Percentiles rank a stretch among this genome's conserved stretches.
Evolutionary conservation across 2,888 invertebrate species (phyloP).

Genomic region (Agrochola litura): DNA sequence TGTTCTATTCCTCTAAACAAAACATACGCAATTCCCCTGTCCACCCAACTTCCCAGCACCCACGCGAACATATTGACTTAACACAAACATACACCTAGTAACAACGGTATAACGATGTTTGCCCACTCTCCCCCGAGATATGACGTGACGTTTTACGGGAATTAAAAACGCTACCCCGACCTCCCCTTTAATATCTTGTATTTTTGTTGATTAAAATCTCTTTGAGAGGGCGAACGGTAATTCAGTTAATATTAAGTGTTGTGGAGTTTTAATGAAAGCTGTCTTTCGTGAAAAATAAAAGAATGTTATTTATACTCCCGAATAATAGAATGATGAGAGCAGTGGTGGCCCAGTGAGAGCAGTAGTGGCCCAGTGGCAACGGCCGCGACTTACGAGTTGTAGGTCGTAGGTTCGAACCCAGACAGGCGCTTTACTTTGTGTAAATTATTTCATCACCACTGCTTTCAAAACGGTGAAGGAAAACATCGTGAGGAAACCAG

Average conservation of each 20-base stretch:
- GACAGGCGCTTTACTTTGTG: no score
- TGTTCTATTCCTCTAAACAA: constrained; percentile 2
- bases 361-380: no score
- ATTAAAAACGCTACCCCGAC: constrained; percentile 80
- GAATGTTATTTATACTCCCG: no score
- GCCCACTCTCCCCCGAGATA: constrained; percentile 85
- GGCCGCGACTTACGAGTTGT: no score
- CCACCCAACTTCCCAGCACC: constrained; percentile 43
- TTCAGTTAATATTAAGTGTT: constrained; percentile 41
- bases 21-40: constrained; percentile 29
- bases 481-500: no score
- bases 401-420: no score
- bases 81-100: constrained; percentile 66
- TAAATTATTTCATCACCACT: no score
- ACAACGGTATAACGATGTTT: constrained; percentile 83
- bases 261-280: constrained; percentile 16
- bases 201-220: constrained; percentile 71
- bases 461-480: no score
- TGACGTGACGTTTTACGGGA: constrained; percentile 84
- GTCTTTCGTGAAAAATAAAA: background rate
- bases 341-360: no score
- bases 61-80: constrained; percentile 69
- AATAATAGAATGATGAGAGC: no score
- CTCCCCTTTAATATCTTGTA: constrained; percentile 74
- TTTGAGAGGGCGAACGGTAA: constrained; percentile 54